Conservation (phyloP, 2,888 invertebrate species). For the Xestia sexstrigata region DNA sequence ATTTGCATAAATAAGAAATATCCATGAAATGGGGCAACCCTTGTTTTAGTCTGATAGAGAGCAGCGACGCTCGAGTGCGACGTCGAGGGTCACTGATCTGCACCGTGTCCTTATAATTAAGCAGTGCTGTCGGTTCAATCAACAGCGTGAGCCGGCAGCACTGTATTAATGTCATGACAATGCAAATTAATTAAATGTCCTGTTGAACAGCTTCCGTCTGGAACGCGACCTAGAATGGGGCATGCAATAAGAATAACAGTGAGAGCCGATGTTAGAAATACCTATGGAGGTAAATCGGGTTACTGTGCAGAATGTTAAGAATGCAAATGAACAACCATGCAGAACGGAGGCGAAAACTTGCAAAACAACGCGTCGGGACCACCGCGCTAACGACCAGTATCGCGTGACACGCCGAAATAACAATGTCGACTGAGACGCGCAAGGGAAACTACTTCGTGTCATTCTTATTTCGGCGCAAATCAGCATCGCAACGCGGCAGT, state of each 20-base stretch:
- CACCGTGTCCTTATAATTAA: conserved; percentile 80
- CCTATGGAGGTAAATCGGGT: conserved; percentile 87
- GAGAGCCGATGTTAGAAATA: conserved; percentile 84
- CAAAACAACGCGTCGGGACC: conserved; percentile 82
- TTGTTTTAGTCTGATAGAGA: conserved; percentile 85
- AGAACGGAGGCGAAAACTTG: conserved; percentile 86
- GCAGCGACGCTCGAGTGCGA: conserved; percentile 76
- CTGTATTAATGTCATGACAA: conserved; percentile 79
- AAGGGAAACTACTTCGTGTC: conserved; percentile 64
- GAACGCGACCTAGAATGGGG: conserved; percentile 84
- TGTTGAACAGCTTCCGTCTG: conserved; percentile 78
- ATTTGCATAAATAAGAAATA: conserved; percentile 86
- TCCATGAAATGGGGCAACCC: conserved; percentile 91
- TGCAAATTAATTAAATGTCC: conserved; percentile 78
- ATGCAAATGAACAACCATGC: conserved; percentile 90
- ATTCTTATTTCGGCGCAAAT: conserved; percentile 67
- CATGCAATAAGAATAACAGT: conserved; percentile 86
- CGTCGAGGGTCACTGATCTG: conserved; percentile 75
- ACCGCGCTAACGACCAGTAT: conserved; percentile 76
- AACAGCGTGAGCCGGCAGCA: conserved; percentile 74
- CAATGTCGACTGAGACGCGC: conserved; percentile 65
- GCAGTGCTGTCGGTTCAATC: conserved; percentile 74
- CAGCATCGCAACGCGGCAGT: conserved; percentile 69
- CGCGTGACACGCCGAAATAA: conserved; percentile 70
- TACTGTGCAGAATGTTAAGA: conserved; percentile 88